Conservation (phyloP, 2,113 vertebrate genomes). For the Erythrocercus mccallii region DNA sequence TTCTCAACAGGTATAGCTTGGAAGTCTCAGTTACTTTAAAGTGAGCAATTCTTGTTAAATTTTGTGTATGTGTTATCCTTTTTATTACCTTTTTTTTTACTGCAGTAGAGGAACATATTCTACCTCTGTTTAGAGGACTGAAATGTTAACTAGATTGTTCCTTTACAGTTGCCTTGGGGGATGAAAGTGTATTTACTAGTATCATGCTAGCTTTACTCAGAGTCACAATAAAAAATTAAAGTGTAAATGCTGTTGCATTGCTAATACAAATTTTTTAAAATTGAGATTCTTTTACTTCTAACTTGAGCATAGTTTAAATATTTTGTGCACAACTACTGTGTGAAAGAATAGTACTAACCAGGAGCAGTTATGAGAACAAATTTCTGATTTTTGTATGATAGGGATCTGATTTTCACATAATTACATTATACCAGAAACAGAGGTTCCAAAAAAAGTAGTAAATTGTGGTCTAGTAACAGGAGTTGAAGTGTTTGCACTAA, state of each 20-base stretch:
- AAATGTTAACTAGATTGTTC: background rate
- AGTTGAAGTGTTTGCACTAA: background rate
- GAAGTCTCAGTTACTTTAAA: background rate
- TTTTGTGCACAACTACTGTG: background rate
- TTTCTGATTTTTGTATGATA: background rate
- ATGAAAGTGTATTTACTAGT: background rate
- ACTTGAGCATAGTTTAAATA: fast-evolving
- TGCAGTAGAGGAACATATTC: background rate
- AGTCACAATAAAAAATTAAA: background rate
- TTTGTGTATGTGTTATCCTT: background rate
- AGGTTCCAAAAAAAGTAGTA: background rate
- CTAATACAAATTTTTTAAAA: background rate
- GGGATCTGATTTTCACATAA: background rate
- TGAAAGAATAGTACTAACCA: background rate
- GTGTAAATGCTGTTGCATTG: background rate
- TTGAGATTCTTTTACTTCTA: background rate
- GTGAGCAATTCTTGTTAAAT: background rate
- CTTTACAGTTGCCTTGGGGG: background rate
- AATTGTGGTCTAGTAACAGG: background rate
- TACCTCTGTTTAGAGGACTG: background rate
- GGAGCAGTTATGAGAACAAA: background rate
- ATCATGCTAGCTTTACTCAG: background rate
- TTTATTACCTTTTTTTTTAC: background rate
- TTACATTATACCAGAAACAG: background rate
- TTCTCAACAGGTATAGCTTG: background rate